Evolutionary conservation across 2,888 invertebrate species (phyloP).

Genomic region (Myopa tessellatipennis): DNA sequence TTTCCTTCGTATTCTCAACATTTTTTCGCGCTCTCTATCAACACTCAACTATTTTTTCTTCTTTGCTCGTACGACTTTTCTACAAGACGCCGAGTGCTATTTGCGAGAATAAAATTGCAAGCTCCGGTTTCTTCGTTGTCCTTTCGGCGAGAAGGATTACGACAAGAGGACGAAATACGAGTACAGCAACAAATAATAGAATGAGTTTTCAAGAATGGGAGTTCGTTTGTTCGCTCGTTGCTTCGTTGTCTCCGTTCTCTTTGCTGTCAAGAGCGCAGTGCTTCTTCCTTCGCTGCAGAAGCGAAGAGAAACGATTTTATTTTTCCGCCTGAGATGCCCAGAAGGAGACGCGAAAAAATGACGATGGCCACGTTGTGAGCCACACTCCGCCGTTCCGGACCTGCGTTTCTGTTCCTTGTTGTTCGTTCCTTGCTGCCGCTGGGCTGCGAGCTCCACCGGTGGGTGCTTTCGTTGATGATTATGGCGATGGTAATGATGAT

Average conservation of each 20-base stretch:
- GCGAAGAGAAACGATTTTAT: slow-evolving; percentile 39
- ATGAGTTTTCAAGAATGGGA: slow-evolving; percentile 29
- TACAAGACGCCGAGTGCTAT: slow-evolving; percentile 5
- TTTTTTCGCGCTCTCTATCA: slow-evolving; percentile 28
- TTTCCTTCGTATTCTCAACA: neutral
- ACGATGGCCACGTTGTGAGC: slow-evolving; percentile 33
- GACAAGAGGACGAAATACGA: slow-evolving; percentile 28
- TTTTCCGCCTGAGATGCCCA: slow-evolving; percentile 18
- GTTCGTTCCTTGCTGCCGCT: slow-evolving; percentile 38
- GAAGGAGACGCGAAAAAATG: slow-evolving; percentile 22
- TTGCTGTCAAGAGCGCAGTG: slow-evolving; percentile 37
- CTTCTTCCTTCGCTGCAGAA: slow-evolving; percentile 28
- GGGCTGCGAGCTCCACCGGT: slow-evolving; percentile 59
- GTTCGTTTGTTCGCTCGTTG: too few species aligned
- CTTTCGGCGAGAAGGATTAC: slow-evolving; percentile 42
- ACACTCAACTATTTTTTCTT: slow-evolving; percentile 4
- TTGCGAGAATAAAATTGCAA: slow-evolving; percentile 44
- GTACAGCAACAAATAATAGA: neutral
- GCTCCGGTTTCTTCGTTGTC: slow-evolving; percentile 18
- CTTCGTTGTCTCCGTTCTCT: slow-evolving; percentile 9
- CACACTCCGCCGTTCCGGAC: slow-evolving; percentile 18
- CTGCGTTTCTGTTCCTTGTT: slow-evolving; percentile 35
- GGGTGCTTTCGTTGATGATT: slow-evolving; percentile 67
- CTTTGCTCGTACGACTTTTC: neutral
- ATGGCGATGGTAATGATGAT: slow-evolving; percentile 68